Evolutionary conservation across 2,797 vertebrate species (phyloP).

Genomic region (Decapterus maruadsi): DNA sequence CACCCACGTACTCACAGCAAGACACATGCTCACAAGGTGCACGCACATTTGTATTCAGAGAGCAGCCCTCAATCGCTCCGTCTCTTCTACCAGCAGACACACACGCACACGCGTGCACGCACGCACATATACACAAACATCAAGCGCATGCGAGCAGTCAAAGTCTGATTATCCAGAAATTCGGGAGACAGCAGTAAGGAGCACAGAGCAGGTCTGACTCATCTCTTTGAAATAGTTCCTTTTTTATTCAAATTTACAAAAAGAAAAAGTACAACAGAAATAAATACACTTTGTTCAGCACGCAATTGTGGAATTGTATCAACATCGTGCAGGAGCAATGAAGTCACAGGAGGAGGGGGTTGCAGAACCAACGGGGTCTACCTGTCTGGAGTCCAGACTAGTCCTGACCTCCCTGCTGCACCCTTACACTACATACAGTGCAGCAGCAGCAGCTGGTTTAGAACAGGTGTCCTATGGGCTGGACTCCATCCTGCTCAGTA

Average conservation of each 20-base stretch:
- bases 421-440: too few species aligned
- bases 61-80: slow-evolving; percentile 48
- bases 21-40: slow-evolving; percentile 58
- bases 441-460: too few species aligned
- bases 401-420: slow-evolving; percentile 25
- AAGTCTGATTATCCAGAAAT: slow-evolving; percentile 62
- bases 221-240: slow-evolving; percentile 80
- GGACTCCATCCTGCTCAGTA: too few species aligned
- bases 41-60: slow-evolving; percentile 69
- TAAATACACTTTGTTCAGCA: slow-evolving; percentile 83
- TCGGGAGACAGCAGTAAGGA: slow-evolving; percentile 48
- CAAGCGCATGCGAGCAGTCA: slow-evolving; percentile 33
- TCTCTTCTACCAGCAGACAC: slow-evolving; percentile 14
- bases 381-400: slow-evolving; percentile 5
- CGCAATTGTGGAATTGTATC: slow-evolving; percentile 74
- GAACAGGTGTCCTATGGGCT: too few species aligned
- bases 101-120: slow-evolving; percentile 11
- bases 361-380: slow-evolving; percentile 62
- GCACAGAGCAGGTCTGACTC: slow-evolving; percentile 61
- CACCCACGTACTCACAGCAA: slow-evolving; percentile 62
- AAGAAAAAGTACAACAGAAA: slow-evolving; percentile 84
- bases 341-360: slow-evolving; percentile 20
- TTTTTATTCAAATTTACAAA: slow-evolving; percentile 87
- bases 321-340: slow-evolving; percentile 73
- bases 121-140: slow-evolving; percentile 25